These are phyloP conservation scores for Leptonema lineaticorne DNA, from an alignment of 1,140 invertebrate species.

Conservation along the genomic window DNA sequence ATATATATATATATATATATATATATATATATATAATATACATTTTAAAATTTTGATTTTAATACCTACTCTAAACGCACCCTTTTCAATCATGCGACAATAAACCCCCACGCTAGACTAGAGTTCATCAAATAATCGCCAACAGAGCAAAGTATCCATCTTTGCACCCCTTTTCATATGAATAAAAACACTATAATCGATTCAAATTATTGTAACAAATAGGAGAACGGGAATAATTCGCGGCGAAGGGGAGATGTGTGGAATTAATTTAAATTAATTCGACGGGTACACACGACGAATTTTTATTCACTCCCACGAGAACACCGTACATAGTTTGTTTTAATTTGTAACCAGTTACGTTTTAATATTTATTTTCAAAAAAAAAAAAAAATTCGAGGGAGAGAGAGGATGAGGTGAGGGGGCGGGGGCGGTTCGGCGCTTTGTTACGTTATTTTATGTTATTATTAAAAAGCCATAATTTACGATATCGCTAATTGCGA, in stretches of 20 bases:
- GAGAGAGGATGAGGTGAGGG: too few relatives aligned
- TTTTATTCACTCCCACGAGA: too few relatives aligned
- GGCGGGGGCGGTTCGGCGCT: too few relatives aligned
- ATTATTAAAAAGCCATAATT: background rate
- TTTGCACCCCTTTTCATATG: background rate
- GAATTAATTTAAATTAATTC: constrained; percentile 21
- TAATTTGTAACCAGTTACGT: too few relatives aligned
- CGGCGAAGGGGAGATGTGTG: background rate
- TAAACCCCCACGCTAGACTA: constrained; percentile 15
- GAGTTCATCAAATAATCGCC: constrained; percentile 23
- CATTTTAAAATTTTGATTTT: background rate
- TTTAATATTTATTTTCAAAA: too few relatives aligned
- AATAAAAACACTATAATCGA: constrained; percentile 22
- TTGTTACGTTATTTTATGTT: too few relatives aligned
- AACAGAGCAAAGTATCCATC: too few relatives aligned
- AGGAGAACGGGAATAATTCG: too few relatives aligned
- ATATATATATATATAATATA: background rate
- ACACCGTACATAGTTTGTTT: too few relatives aligned
- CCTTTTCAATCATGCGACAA: constrained; percentile 10
- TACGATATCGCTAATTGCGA: constrained; percentile 10
- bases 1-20: background rate
- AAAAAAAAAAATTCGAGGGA: too few relatives aligned
- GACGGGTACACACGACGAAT: too few relatives aligned
- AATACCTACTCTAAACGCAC: background rate
- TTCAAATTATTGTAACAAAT: too few relatives aligned